A percentile compares a stretch with the other conserved stretches of the same genome.
Evolutionary conservation across 2,797 vertebrate species (phyloP).

Genomic region (Poeciliopsis gracilis): DNA sequence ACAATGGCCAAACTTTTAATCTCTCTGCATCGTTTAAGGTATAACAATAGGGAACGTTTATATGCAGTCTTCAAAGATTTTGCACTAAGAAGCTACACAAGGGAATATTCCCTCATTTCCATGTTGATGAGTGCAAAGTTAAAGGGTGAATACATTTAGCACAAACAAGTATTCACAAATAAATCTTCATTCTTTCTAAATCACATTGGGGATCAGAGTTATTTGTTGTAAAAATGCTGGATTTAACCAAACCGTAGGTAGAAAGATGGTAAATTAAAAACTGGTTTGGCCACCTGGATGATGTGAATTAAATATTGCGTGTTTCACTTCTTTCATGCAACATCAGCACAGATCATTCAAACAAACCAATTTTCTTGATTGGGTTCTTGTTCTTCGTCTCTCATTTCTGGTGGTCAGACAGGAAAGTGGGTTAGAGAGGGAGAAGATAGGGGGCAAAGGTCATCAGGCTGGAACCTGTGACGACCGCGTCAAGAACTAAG

Average conservation of each 20-base stretch:
- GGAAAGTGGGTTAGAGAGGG: no score
- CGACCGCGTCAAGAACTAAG: no score
- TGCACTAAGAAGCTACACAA: neutral
- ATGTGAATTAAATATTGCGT: neutral
- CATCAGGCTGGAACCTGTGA: no score
- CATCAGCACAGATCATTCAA: neutral
- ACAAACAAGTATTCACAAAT: conserved; percentile 1
- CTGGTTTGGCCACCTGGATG: neutral
- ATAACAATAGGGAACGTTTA: neutral
- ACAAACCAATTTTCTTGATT: no score
- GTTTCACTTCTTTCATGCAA: neutral
- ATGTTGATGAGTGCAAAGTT: neutral
- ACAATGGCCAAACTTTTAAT: conserved; percentile 14
- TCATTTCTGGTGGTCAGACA: no score
- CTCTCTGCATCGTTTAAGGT: neutral
- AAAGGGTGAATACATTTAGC: neutral
- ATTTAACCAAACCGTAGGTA: neutral
- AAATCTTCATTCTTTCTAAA: neutral
- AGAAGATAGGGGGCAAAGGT: no score
- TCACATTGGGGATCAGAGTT: neutral
- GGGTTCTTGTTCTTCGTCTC: no score
- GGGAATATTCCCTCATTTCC: neutral
- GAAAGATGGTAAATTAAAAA: neutral
- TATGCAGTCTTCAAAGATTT: conserved; percentile 7
- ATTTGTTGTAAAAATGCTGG: neutral